Base-by-base conservation (phyloP, 2,888 invertebrate genomes). In the Pimpla rufipes region DNA sequence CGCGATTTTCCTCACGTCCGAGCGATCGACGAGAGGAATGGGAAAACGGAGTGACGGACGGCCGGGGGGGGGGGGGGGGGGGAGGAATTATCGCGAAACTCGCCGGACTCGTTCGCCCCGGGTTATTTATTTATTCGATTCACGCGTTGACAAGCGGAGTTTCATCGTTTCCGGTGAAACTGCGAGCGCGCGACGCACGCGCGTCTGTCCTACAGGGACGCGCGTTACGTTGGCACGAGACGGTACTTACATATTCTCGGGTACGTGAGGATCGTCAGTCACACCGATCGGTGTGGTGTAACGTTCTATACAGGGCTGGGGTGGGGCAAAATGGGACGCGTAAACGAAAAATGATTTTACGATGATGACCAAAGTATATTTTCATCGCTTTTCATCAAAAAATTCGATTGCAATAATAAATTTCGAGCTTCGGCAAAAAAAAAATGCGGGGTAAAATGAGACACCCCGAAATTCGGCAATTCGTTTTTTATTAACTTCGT, bases 151-250 rank as follows among this genome's bases (percentile, higher is more conserved):
- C 70, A 47, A 50, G 62, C n/a, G 62, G 50, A 37, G 62, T 62
- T 62, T 52, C 78, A 62, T 40, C 18, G 62, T 70, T 78, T 78
- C 78, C 78, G 78, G 78, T 70, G 68, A 78, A 78, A 78, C 37
- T 50, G 35, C 37, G 18, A 8, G 62, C 7, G 18, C 29, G 62
- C 7, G 16, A 62, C 18, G 37, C 37, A 37, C 62, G 62, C n/a
- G 47, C 62, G 13, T 40, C 37, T 18, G 62, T 62, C 37, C 62
- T 16, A 8, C n/a, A 67, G 50, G 70, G 70, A 35, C 66, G 21
- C 8, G 23, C 23, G 55, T 50, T 67, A 67, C 50, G 50, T 67
- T 29, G 45, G 16, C 50, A n/a, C 23, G n/a, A 13, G 3, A 11
- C 10, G 11, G 21, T 47, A 40, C 62, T 62, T 62, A 68, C 68